Percentiles rank a stretch among this genome's conserved stretches.
Evolutionary conservation across 2,113 vertebrate species (phyloP).

Genomic region (Delphinapterus leucas): DNA sequence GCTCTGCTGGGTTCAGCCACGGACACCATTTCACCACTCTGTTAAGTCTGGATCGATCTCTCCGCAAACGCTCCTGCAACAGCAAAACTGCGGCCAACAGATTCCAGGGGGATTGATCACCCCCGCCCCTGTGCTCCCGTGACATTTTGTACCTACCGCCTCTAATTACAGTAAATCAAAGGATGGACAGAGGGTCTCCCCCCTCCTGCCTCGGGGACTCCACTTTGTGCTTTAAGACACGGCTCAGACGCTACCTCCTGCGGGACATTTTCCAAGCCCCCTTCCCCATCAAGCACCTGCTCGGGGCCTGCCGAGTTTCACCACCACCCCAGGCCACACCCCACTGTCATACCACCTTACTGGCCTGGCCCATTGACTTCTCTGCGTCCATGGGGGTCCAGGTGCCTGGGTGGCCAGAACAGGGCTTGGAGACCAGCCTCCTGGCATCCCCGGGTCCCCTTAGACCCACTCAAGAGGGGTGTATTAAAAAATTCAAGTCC

Average conservation of each 20-base stretch:
- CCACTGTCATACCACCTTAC: fast-evolving
- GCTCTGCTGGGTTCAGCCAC: fast-evolving
- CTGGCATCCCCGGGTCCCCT: not conserved
- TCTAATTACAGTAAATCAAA: conserved; percentile 12
- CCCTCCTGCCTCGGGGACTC: fast-evolving
- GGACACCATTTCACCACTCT: not conserved
- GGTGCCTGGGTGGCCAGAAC: fast-evolving
- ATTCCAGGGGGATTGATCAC: conserved; percentile 22
- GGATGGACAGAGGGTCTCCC: not conserved
- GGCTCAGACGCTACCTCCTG: not conserved
- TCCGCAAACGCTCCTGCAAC: conserved; percentile 46
- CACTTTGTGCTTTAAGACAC: fast-evolving
- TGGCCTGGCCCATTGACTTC: not conserved
- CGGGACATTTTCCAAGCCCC: not conserved
- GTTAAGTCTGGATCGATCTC: not conserved
- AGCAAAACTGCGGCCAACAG: conserved; percentile 1
- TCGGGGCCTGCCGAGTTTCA: fast-evolving
- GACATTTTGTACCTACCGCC: not conserved
- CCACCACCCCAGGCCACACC: not conserved
- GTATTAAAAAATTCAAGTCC: not conserved
- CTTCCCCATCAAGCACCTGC: fast-evolving
- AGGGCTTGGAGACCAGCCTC: not conserved
- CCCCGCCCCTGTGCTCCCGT: fast-evolving
- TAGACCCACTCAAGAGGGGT: not conserved
- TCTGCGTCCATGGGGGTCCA: not conserved